Percentiles rank a stretch among this genome's conserved stretches.
Conservation (phyloP, 2,113 vertebrate species). For the Saccopteryx leptura region DNA sequence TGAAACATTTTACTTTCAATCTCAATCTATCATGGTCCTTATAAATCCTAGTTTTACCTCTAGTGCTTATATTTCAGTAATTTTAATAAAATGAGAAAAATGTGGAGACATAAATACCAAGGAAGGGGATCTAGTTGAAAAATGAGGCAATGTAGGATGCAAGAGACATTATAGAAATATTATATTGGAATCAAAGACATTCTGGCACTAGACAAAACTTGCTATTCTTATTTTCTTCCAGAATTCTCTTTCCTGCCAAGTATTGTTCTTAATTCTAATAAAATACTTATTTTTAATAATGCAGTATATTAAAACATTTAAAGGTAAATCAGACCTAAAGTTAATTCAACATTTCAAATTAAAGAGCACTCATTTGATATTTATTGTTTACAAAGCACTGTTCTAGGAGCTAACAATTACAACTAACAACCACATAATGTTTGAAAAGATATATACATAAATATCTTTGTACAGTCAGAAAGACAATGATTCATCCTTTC, state of each 20-base stretch:
- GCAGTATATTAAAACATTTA: conserved; percentile 8
- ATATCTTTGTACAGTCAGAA: not conserved
- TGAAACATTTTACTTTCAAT: conserved; percentile 6
- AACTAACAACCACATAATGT: not conserved
- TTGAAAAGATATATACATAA: not conserved
- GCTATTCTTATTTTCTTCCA: not conserved
- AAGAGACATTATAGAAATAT: not conserved
- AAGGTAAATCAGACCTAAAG: not conserved
- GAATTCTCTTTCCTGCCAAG: not conserved
- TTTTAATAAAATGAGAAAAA: not conserved
- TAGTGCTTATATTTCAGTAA: not conserved
- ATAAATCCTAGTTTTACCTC: not conserved
- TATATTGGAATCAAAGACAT: not conserved
- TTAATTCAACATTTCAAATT: conserved; percentile 24
- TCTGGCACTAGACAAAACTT: not conserved
- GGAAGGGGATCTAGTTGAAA: conserved; percentile 5
- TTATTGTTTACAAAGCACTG: not conserved
- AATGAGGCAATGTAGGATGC: not conserved
- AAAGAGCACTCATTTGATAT: not conserved
- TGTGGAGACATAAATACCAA: not conserved
- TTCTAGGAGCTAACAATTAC: not conserved
- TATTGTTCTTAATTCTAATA: not conserved
- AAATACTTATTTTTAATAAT: not conserved
- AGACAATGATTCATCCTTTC: not conserved
- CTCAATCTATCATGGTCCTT: not conserved